These are phyloP conservation scores for Hedya salicella DNA, from an alignment of 2,888 invertebrate genomes.

Conservation along the genomic window DNA sequence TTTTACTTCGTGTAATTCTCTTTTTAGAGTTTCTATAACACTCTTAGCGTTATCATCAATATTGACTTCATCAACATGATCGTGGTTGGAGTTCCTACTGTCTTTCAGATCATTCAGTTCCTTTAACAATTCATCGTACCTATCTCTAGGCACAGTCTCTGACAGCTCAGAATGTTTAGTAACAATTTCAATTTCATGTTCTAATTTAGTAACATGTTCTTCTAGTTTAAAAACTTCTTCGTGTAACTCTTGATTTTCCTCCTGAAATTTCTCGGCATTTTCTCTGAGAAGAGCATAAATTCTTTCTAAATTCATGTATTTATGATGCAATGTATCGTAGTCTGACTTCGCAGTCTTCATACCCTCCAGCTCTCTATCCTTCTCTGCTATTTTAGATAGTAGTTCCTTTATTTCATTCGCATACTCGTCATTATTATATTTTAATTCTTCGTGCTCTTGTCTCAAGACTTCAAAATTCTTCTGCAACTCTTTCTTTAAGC, in stretches of 20 bases:
- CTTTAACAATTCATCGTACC: conserved; percentile 69
- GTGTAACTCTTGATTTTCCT: conserved; percentile 82
- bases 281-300: conserved; percentile 74
- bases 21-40: conserved; percentile 79
- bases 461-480: conserved; percentile 79
- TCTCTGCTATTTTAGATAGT: conserved; percentile 71
- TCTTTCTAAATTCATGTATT: conserved; percentile 79
- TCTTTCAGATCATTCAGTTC: conserved; percentile 69
- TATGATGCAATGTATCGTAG: conserved; percentile 74
- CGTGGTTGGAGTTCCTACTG: conserved; percentile 62
- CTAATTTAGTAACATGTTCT: conserved; percentile 76
- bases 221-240: conserved; percentile 81
- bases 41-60: conserved; percentile 81
- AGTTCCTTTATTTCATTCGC: conserved; percentile 74
- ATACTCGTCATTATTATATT: conserved; percentile 76
- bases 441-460: conserved; percentile 77
- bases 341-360: conserved; percentile 62
- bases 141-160: conserved; percentile 68
- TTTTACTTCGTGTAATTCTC: conserved; percentile 75
- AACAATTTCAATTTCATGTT: conserved; percentile 74
- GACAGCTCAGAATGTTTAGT: conserved; percentile 63
- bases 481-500: conserved; percentile 83
- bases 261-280: conserved; percentile 81
- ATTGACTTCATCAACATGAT: conserved; percentile 74
- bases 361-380: conserved; percentile 72